These are phyloP conservation scores for Lycocorax pyrrhopterus DNA, from an alignment of 2,113 vertebrate genomes.

Conservation along the genomic window DNA sequence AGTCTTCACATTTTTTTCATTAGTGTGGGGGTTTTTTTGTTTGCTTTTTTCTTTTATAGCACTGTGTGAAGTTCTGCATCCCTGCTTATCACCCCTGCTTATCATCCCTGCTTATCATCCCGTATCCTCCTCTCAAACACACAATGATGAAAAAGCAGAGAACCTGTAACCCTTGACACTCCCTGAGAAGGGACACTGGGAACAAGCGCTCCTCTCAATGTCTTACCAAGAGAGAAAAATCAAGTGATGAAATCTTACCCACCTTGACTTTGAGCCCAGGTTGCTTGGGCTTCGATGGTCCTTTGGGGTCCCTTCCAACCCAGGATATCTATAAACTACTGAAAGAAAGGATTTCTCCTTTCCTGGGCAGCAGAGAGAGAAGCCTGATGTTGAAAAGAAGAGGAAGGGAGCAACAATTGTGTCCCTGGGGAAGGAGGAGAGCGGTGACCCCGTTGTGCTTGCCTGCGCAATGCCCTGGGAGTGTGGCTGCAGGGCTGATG, in stretches of 20 bases:
- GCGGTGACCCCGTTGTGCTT: background rate
- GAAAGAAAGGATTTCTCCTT: background rate
- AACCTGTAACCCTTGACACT: background rate
- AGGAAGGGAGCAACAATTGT: background rate
- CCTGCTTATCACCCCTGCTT: background rate
- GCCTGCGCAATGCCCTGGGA: background rate
- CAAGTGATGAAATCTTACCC: background rate
- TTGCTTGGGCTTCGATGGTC: accelerated
- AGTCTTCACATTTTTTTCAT: background rate
- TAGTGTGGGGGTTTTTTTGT: background rate
- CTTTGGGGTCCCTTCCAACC: background rate
- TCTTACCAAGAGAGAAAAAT: background rate
- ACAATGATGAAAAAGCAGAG: background rate
- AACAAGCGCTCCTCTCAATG: background rate
- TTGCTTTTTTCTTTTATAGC: background rate
- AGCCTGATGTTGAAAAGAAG: background rate
- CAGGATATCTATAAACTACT: background rate
- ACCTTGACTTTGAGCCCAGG: background rate
- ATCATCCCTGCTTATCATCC: background rate
- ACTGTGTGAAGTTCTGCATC: background rate
- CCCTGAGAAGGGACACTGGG: background rate
- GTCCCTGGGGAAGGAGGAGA: background rate
- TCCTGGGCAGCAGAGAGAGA: background rate
- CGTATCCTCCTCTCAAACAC: background rate
- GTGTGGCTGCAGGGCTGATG: accelerated